Percentiles rank a stretch among this genome's conserved stretches.
These are phyloP conservation scores for Epinotia ramella DNA, from an alignment of 2,888 invertebrate species.

Conservation along the genomic window DNA sequence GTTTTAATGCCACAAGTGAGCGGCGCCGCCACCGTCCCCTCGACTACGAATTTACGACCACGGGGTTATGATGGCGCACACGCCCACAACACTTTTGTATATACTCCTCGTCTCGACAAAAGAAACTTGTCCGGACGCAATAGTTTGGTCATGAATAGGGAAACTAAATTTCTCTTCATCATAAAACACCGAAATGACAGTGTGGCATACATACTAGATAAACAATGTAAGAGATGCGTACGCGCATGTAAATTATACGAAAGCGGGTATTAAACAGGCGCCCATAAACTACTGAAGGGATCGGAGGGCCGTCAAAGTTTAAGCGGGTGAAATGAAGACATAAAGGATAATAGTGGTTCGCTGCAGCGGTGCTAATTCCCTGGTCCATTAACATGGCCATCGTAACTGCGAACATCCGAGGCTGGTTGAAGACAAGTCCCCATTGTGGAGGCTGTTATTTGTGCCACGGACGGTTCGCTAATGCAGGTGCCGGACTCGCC, in stretches of 20 bases:
- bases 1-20: constrained; percentile 59
- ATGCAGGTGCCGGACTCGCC: constrained; percentile 48
- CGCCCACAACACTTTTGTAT: constrained; percentile 55
- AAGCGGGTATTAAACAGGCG: constrained; percentile 49
- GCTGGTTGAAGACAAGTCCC: constrained; percentile 64
- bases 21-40: constrained; percentile 58
- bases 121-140: constrained; percentile 47
- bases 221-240: constrained; percentile 46
- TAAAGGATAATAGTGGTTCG: constrained; percentile 66
- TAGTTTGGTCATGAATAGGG: constrained; percentile 47
- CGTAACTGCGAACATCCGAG: constrained; percentile 64
- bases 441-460: constrained; percentile 65
- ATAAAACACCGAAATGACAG: constrained; percentile 45
- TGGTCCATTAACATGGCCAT: constrained; percentile 69
- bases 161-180: constrained; percentile 47
- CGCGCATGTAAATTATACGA: constrained; percentile 45
- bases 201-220: constrained; percentile 40
- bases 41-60: constrained; percentile 62
- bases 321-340: constrained; percentile 70
- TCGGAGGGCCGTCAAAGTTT: constrained; percentile 57
- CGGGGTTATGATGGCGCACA: constrained; percentile 57
- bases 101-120: constrained; percentile 46
- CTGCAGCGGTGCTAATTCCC: constrained; percentile 71
- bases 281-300: constrained; percentile 50
- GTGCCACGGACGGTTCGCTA: constrained; percentile 62